Evolutionary conservation across 37 sponge, comb jelly and placozoan species (phyloP).

Genomic region (Petrosia ficiformis): DNA sequence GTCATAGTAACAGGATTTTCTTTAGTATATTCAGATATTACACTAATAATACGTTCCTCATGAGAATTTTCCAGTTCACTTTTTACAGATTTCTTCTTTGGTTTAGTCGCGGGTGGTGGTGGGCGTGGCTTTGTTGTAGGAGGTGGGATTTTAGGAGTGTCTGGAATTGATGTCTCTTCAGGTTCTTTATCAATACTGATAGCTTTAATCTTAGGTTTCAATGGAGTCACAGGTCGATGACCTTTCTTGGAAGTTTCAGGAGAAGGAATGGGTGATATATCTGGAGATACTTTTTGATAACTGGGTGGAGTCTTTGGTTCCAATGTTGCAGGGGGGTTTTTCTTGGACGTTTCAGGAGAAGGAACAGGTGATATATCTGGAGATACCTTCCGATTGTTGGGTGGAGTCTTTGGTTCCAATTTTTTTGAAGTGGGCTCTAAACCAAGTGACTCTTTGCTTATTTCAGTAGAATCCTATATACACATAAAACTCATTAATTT

Average conservation of each 20-base stretch:
- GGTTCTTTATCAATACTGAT: neutral
- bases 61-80: neutral
- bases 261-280: neutral
- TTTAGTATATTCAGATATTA: neutral
- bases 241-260: conserved; percentile 19
- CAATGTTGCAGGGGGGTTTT: conserved; percentile 1
- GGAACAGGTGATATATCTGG: neutral
- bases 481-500: neutral
- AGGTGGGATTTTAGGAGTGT: neutral
- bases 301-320: neutral
- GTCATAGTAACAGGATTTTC: neutral
- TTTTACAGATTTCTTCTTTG: neutral
- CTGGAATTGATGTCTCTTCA: neutral
- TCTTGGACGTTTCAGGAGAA: neutral
- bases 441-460: neutral
- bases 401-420: too few species aligned
- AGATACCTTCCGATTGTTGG: neutral
- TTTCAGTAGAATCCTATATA: neutral
- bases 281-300: neutral
- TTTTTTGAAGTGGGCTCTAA: conserved; percentile 8
- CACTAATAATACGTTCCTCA: conserved; percentile 7
- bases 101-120: conserved; percentile 13
- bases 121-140: conserved; percentile 8
- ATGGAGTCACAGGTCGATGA: conserved; percentile 18
- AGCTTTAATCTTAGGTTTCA: conserved; percentile 13